Base-by-base conservation (phyloP, 2,113 vertebrate genomes). In the Seriola rivoliana region DNA sequence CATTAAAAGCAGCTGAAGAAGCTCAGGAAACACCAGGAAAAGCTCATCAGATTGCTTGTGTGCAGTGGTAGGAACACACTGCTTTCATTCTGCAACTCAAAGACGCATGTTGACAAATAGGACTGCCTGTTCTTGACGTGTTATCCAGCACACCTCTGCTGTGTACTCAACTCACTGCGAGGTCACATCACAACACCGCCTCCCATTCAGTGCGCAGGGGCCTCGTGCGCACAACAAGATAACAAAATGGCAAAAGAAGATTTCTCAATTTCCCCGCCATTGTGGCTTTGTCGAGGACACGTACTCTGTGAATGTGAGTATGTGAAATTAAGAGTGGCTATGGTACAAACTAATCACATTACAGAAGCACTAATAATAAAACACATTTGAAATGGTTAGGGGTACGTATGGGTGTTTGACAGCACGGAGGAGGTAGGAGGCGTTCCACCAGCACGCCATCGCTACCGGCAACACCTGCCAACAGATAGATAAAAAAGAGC, bases 391-490 rank as follows among this genome's bases (percentile, higher is more conserved):
- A 80, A 73, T 71, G 69, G 60, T 12, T 21, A 58, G 7, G 3
- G 42, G 17, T 29, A 34, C 38, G 29, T 34, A 34, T 57, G 66
- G 74, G 50, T 50, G 62, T 60, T 78, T 90, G 89, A 89, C 90
- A 89, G 84, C 55, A 52, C 16, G 74, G 80, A 32, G 79, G 74
- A 89, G 77, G 67, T 60, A 75, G 68, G 77, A 86, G 85, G 88
- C 71, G 52, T 82, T 84, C 42, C 55, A 82, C 78, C 72, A 38
- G 79, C 74, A 48, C n/a, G 52, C 74, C 44, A 50, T 67, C 48
- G 66, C 89, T 82, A 63, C 54, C 4, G 58, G 88, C 88, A 90
- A 81, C 89, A 93, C 91, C 94, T 94, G 93, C 85, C 91, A 92
- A 91, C 63, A 79, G 62, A 81, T 44, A 90, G 92, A 94, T 93